phyloP scores from a whole-genome alignment of 1,140 invertebrate genomes.

The Drosophila sproati region DNA sequence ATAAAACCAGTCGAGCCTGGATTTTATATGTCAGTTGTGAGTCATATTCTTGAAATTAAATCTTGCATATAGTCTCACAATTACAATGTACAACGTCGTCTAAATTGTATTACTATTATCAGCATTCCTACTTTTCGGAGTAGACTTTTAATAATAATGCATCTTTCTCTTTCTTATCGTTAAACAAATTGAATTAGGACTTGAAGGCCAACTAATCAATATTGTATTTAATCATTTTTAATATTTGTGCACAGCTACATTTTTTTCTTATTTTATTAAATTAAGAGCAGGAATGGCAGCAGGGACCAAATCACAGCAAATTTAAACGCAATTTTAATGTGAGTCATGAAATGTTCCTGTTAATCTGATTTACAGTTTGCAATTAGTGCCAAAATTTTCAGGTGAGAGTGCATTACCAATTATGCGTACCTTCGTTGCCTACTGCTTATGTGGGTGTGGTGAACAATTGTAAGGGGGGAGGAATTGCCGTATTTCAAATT shows the following conservation, averaged over 20 bases:
- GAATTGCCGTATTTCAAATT: constrained; percentile 38
- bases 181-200: too few relatives aligned
- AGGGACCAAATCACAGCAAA: constrained; percentile 10
- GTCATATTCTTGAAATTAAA: too few relatives aligned
- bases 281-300: too few relatives aligned
- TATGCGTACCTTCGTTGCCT: constrained; percentile 14
- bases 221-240: constrained; percentile 43
- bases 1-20: too few relatives aligned
- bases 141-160: too few relatives aligned
- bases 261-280: constrained; percentile 38
- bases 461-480: neutral
- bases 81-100: too few relatives aligned
- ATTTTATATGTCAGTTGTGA: too few relatives aligned
- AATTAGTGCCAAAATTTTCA: constrained; percentile 45
- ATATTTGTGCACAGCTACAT: constrained; percentile 25
- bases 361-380: constrained; percentile 55
- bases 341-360: constrained; percentile 38
- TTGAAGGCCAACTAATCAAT: constrained; percentile 39
- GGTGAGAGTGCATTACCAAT: constrained; percentile 19
- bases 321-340: constrained; percentile 15
- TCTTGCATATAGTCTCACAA: too few relatives aligned
- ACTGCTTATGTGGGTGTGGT: neutral
- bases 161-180: too few relatives aligned
- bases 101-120: too few relatives aligned
- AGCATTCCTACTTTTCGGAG: too few relatives aligned